These are phyloP conservation scores for Fundulus diaphanus DNA, from an alignment of 2,797 vertebrate genomes.

Conservation along the genomic window DNA sequence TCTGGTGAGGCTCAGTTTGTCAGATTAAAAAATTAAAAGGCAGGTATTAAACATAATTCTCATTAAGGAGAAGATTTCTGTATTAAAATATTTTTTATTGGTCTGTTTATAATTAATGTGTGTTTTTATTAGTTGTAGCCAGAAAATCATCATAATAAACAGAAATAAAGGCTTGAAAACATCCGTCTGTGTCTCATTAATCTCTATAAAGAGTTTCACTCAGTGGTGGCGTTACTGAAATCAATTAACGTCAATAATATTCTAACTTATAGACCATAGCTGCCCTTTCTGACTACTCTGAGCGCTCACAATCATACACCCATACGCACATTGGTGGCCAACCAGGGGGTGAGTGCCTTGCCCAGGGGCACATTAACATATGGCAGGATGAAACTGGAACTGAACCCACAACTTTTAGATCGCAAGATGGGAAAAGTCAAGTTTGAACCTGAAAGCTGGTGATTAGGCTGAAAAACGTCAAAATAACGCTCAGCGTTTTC, in stretches of 20 bases:
- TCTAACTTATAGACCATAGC: too few species aligned
- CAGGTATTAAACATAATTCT: background rate
- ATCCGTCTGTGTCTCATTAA: background rate
- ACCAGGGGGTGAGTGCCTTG: background rate
- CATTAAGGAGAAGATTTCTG: too few species aligned
- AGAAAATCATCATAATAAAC: too few species aligned
- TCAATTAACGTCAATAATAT: background rate
- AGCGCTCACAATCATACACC: too few species aligned
- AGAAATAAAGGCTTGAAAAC: too few species aligned
- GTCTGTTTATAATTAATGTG: too few species aligned
- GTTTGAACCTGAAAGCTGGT: background rate
- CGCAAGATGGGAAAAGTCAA: too few species aligned
- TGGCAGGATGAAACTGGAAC: background rate
- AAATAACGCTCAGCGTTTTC: too few species aligned
- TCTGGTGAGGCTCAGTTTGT: background rate
- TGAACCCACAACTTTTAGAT: background rate
- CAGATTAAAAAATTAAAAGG: background rate
- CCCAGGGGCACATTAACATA: background rate
- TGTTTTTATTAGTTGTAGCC: too few species aligned
- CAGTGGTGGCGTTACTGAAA: background rate
- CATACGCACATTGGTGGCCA: background rate
- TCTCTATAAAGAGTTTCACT: background rate
- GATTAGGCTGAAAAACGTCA: too few species aligned
- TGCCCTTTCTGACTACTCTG: too few species aligned
- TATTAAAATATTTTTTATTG: too few species aligned